A percentile compares a stretch with the other conserved stretches of the same genome.
Conservation (phyloP, 2,113 vertebrate genomes). For the Scytalopus superciliaris region DNA sequence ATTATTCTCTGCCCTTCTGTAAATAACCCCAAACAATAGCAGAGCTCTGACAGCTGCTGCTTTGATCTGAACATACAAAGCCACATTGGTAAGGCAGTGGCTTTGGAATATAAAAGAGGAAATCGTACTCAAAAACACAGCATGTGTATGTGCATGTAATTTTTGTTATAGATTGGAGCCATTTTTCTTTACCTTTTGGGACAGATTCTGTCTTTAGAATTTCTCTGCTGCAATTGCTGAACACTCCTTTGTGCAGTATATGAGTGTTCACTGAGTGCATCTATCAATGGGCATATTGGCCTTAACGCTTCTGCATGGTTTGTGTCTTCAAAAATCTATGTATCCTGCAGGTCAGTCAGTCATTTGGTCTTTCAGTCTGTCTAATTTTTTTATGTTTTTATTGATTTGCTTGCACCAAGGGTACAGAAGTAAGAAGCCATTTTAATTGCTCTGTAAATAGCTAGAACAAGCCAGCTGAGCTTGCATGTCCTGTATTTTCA, state of each 20-base stretch:
- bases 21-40: conserved; percentile 42
- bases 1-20: conserved; percentile 35
- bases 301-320: not conserved
- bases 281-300: not conserved
- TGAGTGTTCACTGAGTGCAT: not conserved
- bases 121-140: conserved; percentile 7
- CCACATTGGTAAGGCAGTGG: not conserved
- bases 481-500: not conserved
- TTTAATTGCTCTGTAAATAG: conserved; percentile 58
- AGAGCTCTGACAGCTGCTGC: not conserved
- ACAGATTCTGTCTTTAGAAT: not conserved
- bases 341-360: conserved; percentile 13
- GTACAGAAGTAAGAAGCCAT: conserved; percentile 2
- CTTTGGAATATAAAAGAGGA: conserved; percentile 35
- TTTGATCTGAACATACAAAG: not conserved
- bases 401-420: conserved; percentile 39
- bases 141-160: not conserved
- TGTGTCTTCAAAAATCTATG: conserved; percentile 29
- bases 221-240: not conserved
- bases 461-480: not conserved
- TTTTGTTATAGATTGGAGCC: not conserved
- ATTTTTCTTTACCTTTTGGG: conserved; percentile 35
- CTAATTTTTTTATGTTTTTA: conserved; percentile 59
- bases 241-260: not conserved
- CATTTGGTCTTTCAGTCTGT: conserved; percentile 35